Conservation (phyloP, 2,797 vertebrate genomes). For the Alectoris magna region DNA sequence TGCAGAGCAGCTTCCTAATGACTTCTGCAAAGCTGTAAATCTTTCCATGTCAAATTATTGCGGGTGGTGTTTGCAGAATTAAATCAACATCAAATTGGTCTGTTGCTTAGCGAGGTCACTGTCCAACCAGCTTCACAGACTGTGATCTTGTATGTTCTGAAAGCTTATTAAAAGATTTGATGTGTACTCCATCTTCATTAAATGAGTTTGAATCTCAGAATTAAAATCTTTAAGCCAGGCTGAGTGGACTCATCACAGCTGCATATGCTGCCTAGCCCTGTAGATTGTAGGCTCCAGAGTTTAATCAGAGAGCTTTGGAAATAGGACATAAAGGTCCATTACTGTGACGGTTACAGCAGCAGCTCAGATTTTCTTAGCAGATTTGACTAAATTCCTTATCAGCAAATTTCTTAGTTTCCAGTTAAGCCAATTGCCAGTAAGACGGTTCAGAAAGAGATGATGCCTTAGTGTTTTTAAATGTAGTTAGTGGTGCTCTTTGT, state of each 20-base stretch:
- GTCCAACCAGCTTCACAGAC: background rate
- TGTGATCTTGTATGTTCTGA: background rate
- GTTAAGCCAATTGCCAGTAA: background rate
- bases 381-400: background rate
- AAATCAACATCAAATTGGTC: background rate
- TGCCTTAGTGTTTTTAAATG: background rate
- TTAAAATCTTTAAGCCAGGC: background rate
- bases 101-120: background rate
- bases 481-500: background rate
- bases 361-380: background rate
- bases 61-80: background rate
- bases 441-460: background rate
- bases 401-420: background rate
- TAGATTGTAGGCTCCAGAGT: background rate
- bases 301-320: background rate
- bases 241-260: background rate
- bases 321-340: background rate
- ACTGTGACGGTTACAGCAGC: background rate
- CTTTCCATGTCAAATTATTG: background rate
- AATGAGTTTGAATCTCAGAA: slow-evolving; percentile 21
- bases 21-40: background rate
- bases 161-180: background rate
- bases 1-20: rapidly evolving
- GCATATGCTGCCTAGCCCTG: background rate
- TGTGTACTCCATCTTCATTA: background rate